These are phyloP conservation scores for Rhynchomys soricoides DNA, from an alignment of 2,113 vertebrate species.

Conservation along the genomic window DNA sequence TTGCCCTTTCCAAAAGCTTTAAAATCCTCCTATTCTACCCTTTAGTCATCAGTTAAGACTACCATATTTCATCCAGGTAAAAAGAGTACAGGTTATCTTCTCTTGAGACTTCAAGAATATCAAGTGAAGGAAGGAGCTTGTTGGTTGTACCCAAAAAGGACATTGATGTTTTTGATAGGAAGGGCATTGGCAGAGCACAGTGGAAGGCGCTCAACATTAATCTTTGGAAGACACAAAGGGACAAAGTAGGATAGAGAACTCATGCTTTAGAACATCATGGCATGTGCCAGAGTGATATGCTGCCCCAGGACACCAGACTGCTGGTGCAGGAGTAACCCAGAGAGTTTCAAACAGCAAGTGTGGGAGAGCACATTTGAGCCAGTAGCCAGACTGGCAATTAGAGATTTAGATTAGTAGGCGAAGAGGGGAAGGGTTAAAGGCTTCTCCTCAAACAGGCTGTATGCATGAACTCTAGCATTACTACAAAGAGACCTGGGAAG, in stretches of 20 bases:
- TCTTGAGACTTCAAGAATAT: background rate
- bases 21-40: background rate
- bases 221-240: background rate
- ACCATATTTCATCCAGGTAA: background rate
- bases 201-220: background rate
- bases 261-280: background rate
- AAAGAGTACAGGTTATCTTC: background rate
- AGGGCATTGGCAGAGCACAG: background rate
- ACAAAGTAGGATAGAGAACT: background rate
- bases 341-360: too few species aligned
- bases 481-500: background rate
- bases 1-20: background rate
- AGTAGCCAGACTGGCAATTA: too few species aligned
- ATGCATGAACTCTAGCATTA: background rate
- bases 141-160: background rate
- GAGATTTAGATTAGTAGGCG: background rate
- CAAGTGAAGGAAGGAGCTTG: background rate
- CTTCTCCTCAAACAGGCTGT: background rate
- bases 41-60: background rate
- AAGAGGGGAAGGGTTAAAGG: background rate
- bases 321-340: too few species aligned
- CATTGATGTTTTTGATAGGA: background rate
- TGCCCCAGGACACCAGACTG: too few species aligned
- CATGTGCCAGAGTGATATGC: too few species aligned
- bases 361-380: too few species aligned